These are phyloP conservation scores for Mirza zaza DNA, from an alignment of 2,113 vertebrate species.

Conservation along the genomic window DNA sequence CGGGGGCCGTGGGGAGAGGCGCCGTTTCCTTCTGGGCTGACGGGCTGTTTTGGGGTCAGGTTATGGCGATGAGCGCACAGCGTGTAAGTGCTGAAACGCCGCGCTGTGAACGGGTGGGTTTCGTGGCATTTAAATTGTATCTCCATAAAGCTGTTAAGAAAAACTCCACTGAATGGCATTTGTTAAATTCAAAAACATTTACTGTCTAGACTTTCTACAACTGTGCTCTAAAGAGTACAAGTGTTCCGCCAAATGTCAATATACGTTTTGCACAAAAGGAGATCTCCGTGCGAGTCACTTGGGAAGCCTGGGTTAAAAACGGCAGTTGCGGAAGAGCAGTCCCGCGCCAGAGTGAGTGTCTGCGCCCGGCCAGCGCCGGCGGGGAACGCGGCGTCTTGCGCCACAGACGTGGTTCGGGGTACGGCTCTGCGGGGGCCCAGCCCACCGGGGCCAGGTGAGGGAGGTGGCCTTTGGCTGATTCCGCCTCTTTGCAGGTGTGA, in stretches of 20 bases:
- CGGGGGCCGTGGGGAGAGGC: accelerated
- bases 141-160: background rate
- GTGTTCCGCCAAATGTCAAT: background rate
- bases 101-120: no score
- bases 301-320: no score
- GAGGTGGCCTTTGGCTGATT: accelerated
- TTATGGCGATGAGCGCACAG: accelerated
- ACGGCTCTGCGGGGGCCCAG: background rate
- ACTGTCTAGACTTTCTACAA: background rate
- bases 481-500: no score
- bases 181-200: background rate
- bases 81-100: background rate
- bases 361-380: accelerated
- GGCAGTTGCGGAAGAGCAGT: accelerated
- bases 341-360: accelerated
- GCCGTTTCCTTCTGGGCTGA: background rate
- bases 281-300: accelerated
- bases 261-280: background rate
- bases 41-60: no score
- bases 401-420: no score
- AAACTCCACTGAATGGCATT: background rate
- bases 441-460: background rate
- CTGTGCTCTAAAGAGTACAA: background rate
- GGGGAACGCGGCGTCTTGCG: accelerated
- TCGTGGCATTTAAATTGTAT: background rate